Base-by-base conservation (phyloP, 2,888 invertebrate genomes). In the Gastrophysa polygoni region DNA sequence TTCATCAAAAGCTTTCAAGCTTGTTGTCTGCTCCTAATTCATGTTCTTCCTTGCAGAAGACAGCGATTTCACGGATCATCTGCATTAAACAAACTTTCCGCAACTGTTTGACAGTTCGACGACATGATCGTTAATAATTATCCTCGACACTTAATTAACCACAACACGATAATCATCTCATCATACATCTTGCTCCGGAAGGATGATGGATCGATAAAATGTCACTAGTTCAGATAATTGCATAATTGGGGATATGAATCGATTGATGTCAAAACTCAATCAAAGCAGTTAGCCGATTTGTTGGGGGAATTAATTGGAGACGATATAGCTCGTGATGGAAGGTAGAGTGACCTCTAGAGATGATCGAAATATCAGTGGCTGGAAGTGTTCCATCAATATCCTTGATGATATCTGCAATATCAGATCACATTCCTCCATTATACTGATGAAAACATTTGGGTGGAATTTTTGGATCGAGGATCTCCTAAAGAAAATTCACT, bases 41-140 rank as follows among this genome's bases (percentile, higher is more conserved):
- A n/a, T n/a, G n/a, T n/a, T n/a, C n/a, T n/a, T n/a, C n/a, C n/a
- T n/a, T 48, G 14, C 2, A 24, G 24, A 5, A 3, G 7, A 24
- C 7, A 24, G 7, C 24, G 7, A 7, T 5, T 24, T 24, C 24
- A 24, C n/a, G n/a, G 38, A 10, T 32, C 10, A 8, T 32, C 32
- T 32, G 32, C 14, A 43, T 16, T 24, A 8, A 21, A 21, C 16
- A 38, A 74, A 72, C 68, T 74, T 66, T 54, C 60, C 68, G 72
- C 73, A 76, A 77, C 76, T 76, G 76, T 73, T 73, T 75, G 73
- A 77, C 77, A 77, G 75, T 76, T 76, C 75, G 77, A 76, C 75
- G 77, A 77, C 76, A 77, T 71, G 70, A 62, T 73, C 71, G 76
- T 77, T 77, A 78, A 80, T 80, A 79, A 79, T 78, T 75, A n/a